Evolutionary conservation across 2,888 invertebrate genomes (phyloP).

Genomic region (Cynaeus angustus): DNA sequence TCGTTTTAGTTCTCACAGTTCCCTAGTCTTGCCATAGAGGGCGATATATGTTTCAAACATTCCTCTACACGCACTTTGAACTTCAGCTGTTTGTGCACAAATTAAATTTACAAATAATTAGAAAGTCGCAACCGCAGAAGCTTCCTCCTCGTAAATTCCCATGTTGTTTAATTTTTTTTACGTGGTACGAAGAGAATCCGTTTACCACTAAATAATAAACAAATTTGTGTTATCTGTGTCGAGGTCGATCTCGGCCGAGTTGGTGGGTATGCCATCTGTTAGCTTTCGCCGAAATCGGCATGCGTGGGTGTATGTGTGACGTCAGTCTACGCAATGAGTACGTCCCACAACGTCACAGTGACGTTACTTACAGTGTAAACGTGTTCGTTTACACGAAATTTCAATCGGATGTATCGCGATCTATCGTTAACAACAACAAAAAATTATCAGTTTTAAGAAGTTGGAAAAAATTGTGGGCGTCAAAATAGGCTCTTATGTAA

Average conservation of each 20-base stretch:
- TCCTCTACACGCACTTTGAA: too few species aligned
- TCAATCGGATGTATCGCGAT: not conserved
- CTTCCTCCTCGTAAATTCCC: too few species aligned
- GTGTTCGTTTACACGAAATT: conserved; percentile 30
- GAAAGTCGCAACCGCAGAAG: too few species aligned
- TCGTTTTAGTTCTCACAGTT: too few species aligned
- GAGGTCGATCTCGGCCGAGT: conserved; percentile 44
- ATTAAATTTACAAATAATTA: too few species aligned
- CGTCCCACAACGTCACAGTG: conserved; percentile 42
- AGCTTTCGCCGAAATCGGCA: conserved; percentile 28
- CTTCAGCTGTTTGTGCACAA: too few species aligned
- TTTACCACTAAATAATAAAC: conserved; percentile 40
- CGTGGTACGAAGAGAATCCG: conserved; percentile 12
- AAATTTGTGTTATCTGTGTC: conserved; percentile 42
- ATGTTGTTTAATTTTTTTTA: not conserved
- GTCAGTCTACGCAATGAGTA: conserved; percentile 39
- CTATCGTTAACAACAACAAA: too few species aligned
- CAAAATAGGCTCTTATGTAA: conserved; percentile 8
- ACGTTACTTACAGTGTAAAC: conserved; percentile 30
- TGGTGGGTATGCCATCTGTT: conserved; percentile 33
- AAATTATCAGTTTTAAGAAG: too few species aligned
- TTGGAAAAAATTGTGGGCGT: not conserved
- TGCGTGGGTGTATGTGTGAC: conserved; percentile 49
- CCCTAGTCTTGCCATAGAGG: too few species aligned
- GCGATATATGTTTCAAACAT: too few species aligned